Evolutionary conservation across 2,113 vertebrate genomes (phyloP), one percentile per base, ranked within the genome.

Genomic region (Gambusia holbrooki): DNA sequence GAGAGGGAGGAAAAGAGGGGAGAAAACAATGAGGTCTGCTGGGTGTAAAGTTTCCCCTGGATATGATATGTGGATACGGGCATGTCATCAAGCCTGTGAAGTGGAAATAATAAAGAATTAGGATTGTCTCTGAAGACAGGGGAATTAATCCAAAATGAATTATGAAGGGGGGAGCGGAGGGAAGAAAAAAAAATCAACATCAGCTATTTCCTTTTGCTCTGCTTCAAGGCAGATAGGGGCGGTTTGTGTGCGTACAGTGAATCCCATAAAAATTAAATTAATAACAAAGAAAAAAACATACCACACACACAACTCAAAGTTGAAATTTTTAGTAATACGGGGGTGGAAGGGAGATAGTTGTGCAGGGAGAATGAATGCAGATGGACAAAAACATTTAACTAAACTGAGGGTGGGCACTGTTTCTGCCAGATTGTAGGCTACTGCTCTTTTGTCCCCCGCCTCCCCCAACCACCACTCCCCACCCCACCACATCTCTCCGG

Each of bases 61-160:
- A 90, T 90, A 84, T 92, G 93, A 93, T 94, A 88, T 89, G 89
- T 88, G 90, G 87, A 92, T 92, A 87, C 85, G 84, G 79, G 89
- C 86, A 92, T 93, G 92, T 92, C 93, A 94, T 93, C 88, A 88
- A 89, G 77, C 80, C 90, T 92, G 88, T 94, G 90, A 93, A 91
- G 90, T 93, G 92, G 92, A 93, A 93, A 94, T 92, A 93, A 93
- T 92, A 93, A 93, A 93, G 92, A 93, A 93, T 93, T 92, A 93
- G 92, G 89, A 93, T 94, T 91, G 90, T 93, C 93, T 94, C 93
- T 84, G 90, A 93, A 94, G 92, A 94, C 91, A 82, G 76, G 91
- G 81, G 88, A 94, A 94, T 93, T 94, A 93, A 94, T 94, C 90
- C 93, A 92, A 94, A 93, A 93, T 90, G 85, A 93, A 94, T 94